Base-by-base conservation (phyloP, 2,113 vertebrate species). In the Lamprologus tigripictilis region DNA sequence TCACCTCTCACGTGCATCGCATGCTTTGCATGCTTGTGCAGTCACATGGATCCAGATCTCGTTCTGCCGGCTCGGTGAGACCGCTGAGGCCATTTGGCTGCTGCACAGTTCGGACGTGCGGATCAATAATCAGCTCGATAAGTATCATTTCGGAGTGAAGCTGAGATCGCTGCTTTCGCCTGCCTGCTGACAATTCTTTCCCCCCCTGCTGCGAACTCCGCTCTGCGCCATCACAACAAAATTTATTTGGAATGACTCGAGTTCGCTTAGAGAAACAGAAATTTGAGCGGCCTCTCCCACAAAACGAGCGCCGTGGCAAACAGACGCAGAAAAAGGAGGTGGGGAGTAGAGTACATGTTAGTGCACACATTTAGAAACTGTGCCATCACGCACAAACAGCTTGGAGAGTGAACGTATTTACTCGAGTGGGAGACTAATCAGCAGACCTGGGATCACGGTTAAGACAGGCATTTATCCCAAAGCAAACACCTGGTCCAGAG, bases 401-500 rank as follows among this genome's bases (percentile, higher is more conserved):
- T 42, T 45, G 54, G 16, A 31, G 54, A n/a, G 23, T 4, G 73
- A 78, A 78, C 10, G 3, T 5, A 23, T 82, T 61, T 49, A 84
- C 83, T 84, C 81, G 17, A 76, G 87, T 76, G 87, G 81, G 79
- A 81, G 81, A 57, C 84, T 86, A 90, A 94, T 94, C 85, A 83
- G 37, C 73, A 68, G 80, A 78, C 81, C 6, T 35, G 89, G 71
- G 71, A 83, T 71, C 63, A 76, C 79, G 76, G 83, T 82, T 37
- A 71, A 63, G 8, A 66, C 14, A 4, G 6, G 49, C 28, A n/a
- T 80, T 73, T 35, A 63, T 81, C 42, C 66, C 54, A 57, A 21
- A 57, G 79, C 63, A 90, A 92, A 92, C 92, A 93, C 86, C 93
- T 94, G 92, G 86, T 80, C 28, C 55, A 86, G 54, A 16, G 49